Evolutionary conservation across 2,888 invertebrate genomes (phyloP).

Genomic region (Lasioglossum figueresi): DNA sequence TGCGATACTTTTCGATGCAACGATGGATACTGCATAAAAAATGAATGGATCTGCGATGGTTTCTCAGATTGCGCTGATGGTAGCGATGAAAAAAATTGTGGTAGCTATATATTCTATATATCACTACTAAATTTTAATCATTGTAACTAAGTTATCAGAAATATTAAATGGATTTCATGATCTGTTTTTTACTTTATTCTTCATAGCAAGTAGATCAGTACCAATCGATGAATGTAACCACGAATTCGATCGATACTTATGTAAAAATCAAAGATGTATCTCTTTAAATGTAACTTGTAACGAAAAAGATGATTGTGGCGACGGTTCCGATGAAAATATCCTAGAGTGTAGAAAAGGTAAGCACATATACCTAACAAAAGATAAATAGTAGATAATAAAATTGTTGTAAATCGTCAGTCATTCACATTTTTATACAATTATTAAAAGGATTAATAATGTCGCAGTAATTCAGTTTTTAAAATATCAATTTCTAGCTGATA

Average conservation of each 20-base stretch:
- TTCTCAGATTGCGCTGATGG: slow-evolving; percentile 88
- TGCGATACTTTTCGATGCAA: slow-evolving; percentile 88
- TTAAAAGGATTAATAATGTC: neutral
- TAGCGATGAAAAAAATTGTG: slow-evolving; percentile 89
- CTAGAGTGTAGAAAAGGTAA: slow-evolving; percentile 79
- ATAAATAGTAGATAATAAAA: neutral
- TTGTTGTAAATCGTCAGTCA: neutral
- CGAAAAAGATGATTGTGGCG: slow-evolving; percentile 85
- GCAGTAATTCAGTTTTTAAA: neutral
- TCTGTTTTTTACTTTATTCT: slow-evolving; percentile 22
- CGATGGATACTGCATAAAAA: slow-evolving; percentile 89
- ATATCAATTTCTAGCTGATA: slow-evolving; percentile 53
- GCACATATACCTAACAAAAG: neutral
- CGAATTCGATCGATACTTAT: slow-evolving; percentile 85
- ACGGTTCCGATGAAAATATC: slow-evolving; percentile 87
- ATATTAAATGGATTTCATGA: neutral
- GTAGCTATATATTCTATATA: slow-evolving; percentile 82
- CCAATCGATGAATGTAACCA: slow-evolving; percentile 84
- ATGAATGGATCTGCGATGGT: slow-evolving; percentile 87
- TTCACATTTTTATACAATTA: neutral
- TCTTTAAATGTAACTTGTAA: slow-evolving; percentile 85
- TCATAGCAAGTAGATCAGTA: slow-evolving; percentile 76
- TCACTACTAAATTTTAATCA: slow-evolving; percentile 16
- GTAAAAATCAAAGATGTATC: slow-evolving; percentile 86
- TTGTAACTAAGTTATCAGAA: neutral